Base-by-base conservation (phyloP, 2,888 invertebrate genomes). In the Altica lythri region DNA sequence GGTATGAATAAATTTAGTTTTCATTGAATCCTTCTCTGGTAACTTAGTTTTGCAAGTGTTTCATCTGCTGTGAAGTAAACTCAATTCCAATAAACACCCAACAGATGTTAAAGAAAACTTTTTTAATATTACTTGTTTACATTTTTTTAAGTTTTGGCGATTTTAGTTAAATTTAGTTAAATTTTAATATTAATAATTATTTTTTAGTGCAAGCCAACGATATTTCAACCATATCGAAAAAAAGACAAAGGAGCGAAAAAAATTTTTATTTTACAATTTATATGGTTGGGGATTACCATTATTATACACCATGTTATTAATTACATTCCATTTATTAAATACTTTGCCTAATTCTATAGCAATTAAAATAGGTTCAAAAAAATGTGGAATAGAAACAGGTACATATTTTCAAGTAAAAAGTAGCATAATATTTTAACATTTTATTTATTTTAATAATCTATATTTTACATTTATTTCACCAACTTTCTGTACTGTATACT, bases 281-380 rank as follows among this genome's bases (percentile, higher is more conserved):
- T 88, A 88, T 69, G 88, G 88, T 1, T 90, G 89, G 89, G 83
- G 85, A 2, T 64, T 83, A 1, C 81, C 89, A 0, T 68, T 83
- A 4, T 14, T 81, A 1, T 69, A 88, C 34, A 84, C 86, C 0
- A 61, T 75, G 8, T 69, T 80, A 6, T 81, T 83, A 48, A 78
- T 81, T 42, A 67, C 81, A 2, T 71, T 84, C 49, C 86, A 86
- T 63, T 72, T 74, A 44, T 80, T 79, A 32, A 76, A 77, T 16
- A 45, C 77, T 10, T 57, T 81, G 17, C 75, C 75, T 13, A 29
- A 29, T 19, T 10, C 57, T 4, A 48, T 65, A 29, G 38, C 47
- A 38, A 55, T 65, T n/a, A 48, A 43, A 13, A 61, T 65, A 52
- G 65, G 60, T 16, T 35, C 49, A 2, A 57, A 49, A 5, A 60